These are phyloP conservation scores for Drosophila tropicalis DNA, from an alignment of 1,140 invertebrate species.

Conservation along the genomic window DNA sequence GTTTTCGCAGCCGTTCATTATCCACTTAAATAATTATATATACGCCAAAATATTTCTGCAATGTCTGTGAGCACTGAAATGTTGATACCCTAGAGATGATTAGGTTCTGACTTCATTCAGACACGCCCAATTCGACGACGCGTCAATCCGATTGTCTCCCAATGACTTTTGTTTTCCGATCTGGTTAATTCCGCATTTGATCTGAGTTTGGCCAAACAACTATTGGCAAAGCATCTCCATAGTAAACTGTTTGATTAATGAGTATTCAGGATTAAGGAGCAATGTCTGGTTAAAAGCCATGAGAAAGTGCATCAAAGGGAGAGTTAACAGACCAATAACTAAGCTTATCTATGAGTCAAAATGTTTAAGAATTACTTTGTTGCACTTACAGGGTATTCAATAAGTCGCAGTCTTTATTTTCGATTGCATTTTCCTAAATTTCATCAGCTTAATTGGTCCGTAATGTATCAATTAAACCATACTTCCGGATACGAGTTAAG, in stretches of 20 bases:
- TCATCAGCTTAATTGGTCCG: slow-evolving; percentile 57
- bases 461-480: slow-evolving; percentile 39
- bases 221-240: too few relatives aligned
- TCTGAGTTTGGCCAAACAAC: background rate
- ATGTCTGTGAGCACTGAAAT: background rate
- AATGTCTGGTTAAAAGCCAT: too few relatives aligned
- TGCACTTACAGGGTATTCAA: background rate
- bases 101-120: too few relatives aligned
- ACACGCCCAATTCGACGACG: background rate
- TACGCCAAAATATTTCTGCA: slow-evolving; percentile 35
- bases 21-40: slow-evolving; percentile 69
- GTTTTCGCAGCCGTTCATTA: slow-evolving; percentile 63
- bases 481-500: slow-evolving; percentile 45
- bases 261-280: too few relatives aligned
- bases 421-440: slow-evolving; percentile 49
- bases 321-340: too few relatives aligned
- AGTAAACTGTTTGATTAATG: too few relatives aligned
- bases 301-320: too few relatives aligned
- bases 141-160: background rate
- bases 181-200: background rate
- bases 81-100: background rate
- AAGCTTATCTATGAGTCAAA: too few relatives aligned
- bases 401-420: slow-evolving; percentile 1
- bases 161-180: background rate
- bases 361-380: too few relatives aligned